A percentile compares a stretch with the other conserved stretches of the same genome.
Conservation (phyloP, 2,113 vertebrate species). For the Paracanthobrama guichenoti region DNA sequence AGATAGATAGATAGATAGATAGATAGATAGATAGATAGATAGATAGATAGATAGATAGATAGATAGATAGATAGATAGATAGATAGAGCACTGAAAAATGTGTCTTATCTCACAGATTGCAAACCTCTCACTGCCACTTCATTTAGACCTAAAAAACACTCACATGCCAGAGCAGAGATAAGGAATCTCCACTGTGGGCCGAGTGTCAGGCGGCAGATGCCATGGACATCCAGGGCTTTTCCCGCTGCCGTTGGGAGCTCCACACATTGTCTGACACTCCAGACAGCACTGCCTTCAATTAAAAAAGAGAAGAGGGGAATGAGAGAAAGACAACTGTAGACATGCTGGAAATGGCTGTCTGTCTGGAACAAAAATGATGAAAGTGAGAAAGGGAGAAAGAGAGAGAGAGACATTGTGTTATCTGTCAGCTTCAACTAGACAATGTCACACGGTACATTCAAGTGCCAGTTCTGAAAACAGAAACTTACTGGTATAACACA, state of each 20-base stretch:
- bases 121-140: constrained; percentile 18
- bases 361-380: constrained; percentile 29
- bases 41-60: too few species aligned
- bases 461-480: constrained; percentile 27
- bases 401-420: constrained; percentile 20
- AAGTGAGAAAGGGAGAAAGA: background rate
- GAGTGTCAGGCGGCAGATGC: background rate
- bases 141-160: background rate
- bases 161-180: background rate
- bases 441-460: constrained; percentile 37
- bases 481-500: constrained; percentile 28
- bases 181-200: constrained; percentile 8
- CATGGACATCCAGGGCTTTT: constrained; percentile 17
- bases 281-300: constrained; percentile 41
- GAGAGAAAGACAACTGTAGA: constrained; percentile 35
- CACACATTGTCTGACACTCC: constrained; percentile 42
- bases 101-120: background rate
- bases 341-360: constrained; percentile 41
- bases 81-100: background rate
- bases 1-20: too few species aligned
- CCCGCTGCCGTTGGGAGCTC: background rate
- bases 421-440: constrained; percentile 38
- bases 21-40: too few species aligned
- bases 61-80: too few species aligned
- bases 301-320: constrained; percentile 22